Conservation (phyloP, 2,113 vertebrate species). For the Myiopsitta monachus region DNA sequence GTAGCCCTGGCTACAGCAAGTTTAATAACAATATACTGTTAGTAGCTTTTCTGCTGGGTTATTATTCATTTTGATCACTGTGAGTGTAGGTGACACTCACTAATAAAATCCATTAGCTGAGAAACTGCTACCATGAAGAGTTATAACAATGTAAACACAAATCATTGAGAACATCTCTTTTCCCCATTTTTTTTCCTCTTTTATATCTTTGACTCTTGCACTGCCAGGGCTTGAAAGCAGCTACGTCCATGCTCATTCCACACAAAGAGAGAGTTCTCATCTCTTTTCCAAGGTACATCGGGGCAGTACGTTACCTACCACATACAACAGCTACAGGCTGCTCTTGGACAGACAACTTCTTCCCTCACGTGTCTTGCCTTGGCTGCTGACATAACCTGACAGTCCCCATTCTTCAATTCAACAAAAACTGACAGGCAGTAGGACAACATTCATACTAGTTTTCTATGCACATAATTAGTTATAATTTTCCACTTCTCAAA, state of each 20-base stretch:
- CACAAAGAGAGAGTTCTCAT: background rate
- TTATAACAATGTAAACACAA: background rate
- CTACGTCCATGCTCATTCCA: rapidly evolving
- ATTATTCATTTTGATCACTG: background rate
- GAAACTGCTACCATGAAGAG: background rate
- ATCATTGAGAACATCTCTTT: background rate
- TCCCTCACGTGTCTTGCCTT: background rate
- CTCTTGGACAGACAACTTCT: background rate
- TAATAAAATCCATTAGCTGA: background rate
- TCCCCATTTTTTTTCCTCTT: background rate
- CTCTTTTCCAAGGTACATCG: background rate
- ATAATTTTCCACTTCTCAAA: background rate
- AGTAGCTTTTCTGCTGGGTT: background rate
- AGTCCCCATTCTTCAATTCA: background rate
- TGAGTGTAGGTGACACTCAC: background rate
- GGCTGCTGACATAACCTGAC: background rate
- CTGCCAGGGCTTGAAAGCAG: background rate
- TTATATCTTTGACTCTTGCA: background rate
- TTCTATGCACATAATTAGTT: background rate
- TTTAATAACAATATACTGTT: background rate
- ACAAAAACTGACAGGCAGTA: background rate
- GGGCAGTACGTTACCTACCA: background rate
- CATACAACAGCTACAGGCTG: background rate
- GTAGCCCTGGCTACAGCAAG: background rate
- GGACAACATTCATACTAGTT: background rate